phyloP scores from a whole-genome alignment of 2,888 invertebrate species.

The Lasioglossum leucozonium region DNA sequence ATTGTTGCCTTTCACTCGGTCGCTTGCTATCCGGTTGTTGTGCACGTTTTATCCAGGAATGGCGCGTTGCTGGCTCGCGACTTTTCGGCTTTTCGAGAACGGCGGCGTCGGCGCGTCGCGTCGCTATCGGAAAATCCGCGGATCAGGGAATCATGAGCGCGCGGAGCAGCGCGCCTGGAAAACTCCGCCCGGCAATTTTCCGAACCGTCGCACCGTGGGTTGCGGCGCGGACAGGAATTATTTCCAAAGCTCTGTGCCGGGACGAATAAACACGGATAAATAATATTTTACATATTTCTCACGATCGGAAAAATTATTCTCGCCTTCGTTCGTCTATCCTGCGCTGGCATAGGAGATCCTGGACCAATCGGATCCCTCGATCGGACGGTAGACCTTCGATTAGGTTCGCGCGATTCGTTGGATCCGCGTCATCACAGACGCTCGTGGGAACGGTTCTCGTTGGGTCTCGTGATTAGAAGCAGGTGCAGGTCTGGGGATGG shows the following conservation, averaged over 20 bases:
- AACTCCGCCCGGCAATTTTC: background rate
- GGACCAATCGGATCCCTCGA: background rate
- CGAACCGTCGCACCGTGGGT: background rate
- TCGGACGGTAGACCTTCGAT: background rate
- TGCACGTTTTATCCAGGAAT: slow-evolving; percentile 48
- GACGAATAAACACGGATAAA: too few relatives aligned
- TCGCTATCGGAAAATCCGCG: slow-evolving; percentile 5
- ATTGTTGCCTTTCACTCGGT: slow-evolving; percentile 82
- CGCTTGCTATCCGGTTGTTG: slow-evolving; percentile 49
- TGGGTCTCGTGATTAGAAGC: slow-evolving; percentile 11
- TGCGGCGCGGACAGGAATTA: too few relatives aligned
- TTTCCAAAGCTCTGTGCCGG: too few relatives aligned
- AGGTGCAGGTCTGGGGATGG: slow-evolving; percentile 1
- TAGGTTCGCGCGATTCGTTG: slow-evolving; percentile 7
- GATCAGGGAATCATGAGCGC: background rate
- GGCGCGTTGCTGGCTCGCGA: slow-evolving; percentile 27
- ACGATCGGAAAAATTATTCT: too few relatives aligned
- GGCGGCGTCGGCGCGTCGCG: too few relatives aligned
- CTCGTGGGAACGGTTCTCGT: slow-evolving; percentile 16
- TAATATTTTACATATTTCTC: too few relatives aligned
- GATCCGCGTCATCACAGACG: background rate
- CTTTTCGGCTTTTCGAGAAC: slow-evolving; percentile 3
- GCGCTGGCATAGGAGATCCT: background rate
- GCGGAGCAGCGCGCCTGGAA: background rate
- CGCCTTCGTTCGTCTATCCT: too few relatives aligned